A percentile compares a stretch with the other conserved stretches of the same genome.
Evolutionary conservation across 2,888 invertebrate species (phyloP).

Genomic region (Spilosoma lubricipeda): DNA sequence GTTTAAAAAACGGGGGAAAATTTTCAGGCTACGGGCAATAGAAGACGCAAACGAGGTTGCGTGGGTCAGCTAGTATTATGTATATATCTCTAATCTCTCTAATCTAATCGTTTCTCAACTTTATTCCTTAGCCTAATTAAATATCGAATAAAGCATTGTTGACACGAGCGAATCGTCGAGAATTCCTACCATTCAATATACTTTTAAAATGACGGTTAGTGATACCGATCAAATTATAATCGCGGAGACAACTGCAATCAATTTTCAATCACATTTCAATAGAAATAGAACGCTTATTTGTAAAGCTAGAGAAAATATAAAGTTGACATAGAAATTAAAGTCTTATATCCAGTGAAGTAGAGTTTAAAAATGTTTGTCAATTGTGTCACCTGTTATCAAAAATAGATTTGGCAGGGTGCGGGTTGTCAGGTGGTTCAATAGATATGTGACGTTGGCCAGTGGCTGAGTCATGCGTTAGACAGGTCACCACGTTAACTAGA

Average conservation of each 20-base stretch:
- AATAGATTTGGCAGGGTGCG: slow-evolving; percentile 78
- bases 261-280: slow-evolving; percentile 11
- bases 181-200: slow-evolving; percentile 55
- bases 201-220: slow-evolving; percentile 61
- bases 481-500: slow-evolving; percentile 63
- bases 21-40: too few relatives aligned
- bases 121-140: background rate
- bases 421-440: slow-evolving; percentile 63
- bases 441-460: slow-evolving; percentile 66
- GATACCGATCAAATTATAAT: slow-evolving; percentile 42
- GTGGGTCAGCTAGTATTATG: too few relatives aligned
- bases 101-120: too few relatives aligned
- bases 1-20: too few relatives aligned
- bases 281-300: slow-evolving; percentile 22
- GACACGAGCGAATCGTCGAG: slow-evolving; percentile 33
- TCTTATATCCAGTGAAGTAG: slow-evolving; percentile 34
- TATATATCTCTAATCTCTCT: too few relatives aligned
- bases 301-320: slow-evolving; percentile 4
- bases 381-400: slow-evolving; percentile 59
- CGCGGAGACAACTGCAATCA: background rate
- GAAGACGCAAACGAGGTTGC: too few relatives aligned
- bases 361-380: slow-evolving; percentile 39
- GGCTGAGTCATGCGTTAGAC: slow-evolving; percentile 66
- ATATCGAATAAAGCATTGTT: slow-evolving; percentile 21
- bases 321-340: slow-evolving; percentile 34